A percentile compares a stretch with the other conserved stretches of the same genome.
Conservation (phyloP, 1,140 invertebrate species). For the Polyergus mexicanus region DNA sequence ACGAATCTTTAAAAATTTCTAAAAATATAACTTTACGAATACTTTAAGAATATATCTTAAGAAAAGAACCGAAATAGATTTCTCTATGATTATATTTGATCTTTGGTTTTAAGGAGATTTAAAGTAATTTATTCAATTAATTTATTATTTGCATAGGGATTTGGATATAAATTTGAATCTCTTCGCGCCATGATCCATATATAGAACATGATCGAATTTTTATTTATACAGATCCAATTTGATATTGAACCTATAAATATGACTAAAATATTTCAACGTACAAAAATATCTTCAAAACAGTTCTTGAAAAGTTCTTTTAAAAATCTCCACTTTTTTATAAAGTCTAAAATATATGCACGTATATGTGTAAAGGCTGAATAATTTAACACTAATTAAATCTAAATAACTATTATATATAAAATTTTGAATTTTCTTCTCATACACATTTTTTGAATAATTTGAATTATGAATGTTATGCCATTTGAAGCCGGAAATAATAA, state of each 20-base stretch:
- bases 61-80: neutral
- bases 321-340: no score
- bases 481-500: no score
- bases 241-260: neutral
- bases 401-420: no score
- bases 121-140: neutral
- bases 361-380: no score
- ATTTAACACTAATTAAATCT: no score
- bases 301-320: neutral
- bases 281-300: neutral
- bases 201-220: neutral
- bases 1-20: neutral
- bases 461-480: no score
- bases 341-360: no score
- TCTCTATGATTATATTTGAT: neutral
- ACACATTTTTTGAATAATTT: no score
- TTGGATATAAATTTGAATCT: conserved; percentile 5
- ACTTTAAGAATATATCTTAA: neutral
- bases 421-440: no score
- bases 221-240: neutral
- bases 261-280: neutral
- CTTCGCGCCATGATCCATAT: neutral
- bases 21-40: neutral
- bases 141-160: neutral
- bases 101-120: neutral